Conservation (phyloP, 2,797 vertebrate species). For the Pangasius djambal region DNA sequence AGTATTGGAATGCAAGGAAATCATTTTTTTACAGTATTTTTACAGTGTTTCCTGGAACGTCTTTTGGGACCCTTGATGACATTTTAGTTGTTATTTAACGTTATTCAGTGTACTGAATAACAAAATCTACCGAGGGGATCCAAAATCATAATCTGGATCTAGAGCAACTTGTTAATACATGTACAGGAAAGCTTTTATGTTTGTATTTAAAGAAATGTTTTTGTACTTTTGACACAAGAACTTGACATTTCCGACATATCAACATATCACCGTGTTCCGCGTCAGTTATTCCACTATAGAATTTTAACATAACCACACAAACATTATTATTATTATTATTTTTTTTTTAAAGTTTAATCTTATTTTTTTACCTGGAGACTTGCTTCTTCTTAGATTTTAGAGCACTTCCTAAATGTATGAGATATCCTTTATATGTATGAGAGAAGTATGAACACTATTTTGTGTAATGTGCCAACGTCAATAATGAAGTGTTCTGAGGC, state of each 20-base stretch:
- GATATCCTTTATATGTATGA: constrained; percentile 2
- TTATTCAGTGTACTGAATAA: not conserved
- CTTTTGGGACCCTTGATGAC: too few relatives aligned
- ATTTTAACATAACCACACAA: not conserved
- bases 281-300: not conserved
- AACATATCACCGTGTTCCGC: not conserved
- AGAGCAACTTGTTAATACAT: not conserved
- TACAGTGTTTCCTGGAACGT: not conserved
- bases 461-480: constrained; percentile 5
- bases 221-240: not conserved
- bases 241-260: not conserved
- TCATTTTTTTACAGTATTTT: not conserved
- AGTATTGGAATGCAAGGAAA: not conserved
- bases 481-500: not conserved
- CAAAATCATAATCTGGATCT: not conserved
- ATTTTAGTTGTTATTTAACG: constrained; percentile 4
- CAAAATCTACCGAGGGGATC: not conserved
- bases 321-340: not conserved
- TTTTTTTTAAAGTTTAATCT: too few relatives aligned
- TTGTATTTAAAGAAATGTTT: constrained; percentile 8
- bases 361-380: not conserved
- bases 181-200: not conserved
- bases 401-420: not conserved
- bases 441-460: not conserved
- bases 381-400: not conserved